phyloP scores from a whole-genome alignment of 2,888 invertebrate genomes.

The Quadroppia sp. region DNA sequence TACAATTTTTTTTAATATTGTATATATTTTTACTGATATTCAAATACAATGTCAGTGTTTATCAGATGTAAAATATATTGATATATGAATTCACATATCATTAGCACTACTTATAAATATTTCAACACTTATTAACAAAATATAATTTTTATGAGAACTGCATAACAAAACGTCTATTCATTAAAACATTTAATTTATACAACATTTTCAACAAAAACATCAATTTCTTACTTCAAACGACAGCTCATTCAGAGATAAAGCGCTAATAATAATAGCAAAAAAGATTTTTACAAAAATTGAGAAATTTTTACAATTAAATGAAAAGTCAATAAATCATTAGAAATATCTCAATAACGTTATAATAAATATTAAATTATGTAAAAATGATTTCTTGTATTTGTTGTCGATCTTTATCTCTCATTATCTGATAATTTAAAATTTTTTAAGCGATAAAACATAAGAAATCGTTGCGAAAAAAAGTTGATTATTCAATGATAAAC shows the following conservation, averaged over 20 bases:
- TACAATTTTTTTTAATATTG: neutral
- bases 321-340: neutral
- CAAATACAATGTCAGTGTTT: neutral
- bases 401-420: neutral
- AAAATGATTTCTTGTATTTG: neutral
- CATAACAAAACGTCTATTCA: neutral
- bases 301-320: neutral
- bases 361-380: neutral
- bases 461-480: neutral
- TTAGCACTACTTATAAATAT: conserved; percentile 9
- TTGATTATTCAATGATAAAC: neutral
- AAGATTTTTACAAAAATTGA: neutral
- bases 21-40: neutral
- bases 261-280: neutral
- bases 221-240: neutral
- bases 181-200: neutral
- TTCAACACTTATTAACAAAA: neutral
- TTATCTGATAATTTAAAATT: neutral
- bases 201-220: conserved; percentile 2
- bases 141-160: neutral
- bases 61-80: neutral
- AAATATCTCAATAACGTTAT: neutral
- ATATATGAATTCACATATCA: neutral
- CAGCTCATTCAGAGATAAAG: neutral
- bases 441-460: neutral